Evolutionary conservation across 1,140 invertebrate species (phyloP).

Genomic region (Nephila pilipes): DNA sequence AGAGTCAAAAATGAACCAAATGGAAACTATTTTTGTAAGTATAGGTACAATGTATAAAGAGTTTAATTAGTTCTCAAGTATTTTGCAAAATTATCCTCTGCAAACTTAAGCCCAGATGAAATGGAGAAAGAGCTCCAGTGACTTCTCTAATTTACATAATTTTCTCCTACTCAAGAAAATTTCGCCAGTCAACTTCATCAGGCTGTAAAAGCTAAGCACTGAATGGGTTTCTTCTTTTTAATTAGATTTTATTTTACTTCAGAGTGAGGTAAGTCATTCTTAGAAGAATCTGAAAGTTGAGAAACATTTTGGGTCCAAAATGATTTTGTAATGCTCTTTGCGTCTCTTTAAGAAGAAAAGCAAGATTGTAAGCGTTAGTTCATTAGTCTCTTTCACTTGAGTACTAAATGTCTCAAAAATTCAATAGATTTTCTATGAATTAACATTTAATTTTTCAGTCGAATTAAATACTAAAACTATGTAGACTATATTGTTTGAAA

Average conservation of each 20-base stretch:
- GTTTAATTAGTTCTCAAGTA: constrained; percentile 2
- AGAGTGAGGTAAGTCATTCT: background rate
- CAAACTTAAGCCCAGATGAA: background rate
- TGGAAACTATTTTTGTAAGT: background rate
- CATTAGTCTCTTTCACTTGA: too few relatives aligned
- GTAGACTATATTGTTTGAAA: too few relatives aligned
- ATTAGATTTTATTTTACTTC: background rate
- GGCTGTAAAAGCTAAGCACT: background rate
- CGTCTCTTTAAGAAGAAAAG: background rate
- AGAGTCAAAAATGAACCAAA: background rate
- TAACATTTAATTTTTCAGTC: too few relatives aligned
- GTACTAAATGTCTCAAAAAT: too few relatives aligned
- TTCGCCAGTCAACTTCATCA: background rate
- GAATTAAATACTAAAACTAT: too few relatives aligned
- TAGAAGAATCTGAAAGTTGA: background rate
- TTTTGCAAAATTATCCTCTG: background rate
- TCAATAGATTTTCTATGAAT: too few relatives aligned
- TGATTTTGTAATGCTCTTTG: background rate
- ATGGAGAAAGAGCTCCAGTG: background rate
- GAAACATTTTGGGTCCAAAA: background rate
- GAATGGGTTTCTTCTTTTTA: constrained; percentile 20
- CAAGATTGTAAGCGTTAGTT: background rate
- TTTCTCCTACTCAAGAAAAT: constrained; percentile 15
- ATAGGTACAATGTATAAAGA: background rate
- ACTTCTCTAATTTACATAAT: constrained; percentile 36